Evolutionary conservation across 2,797 vertebrate species (phyloP), one percentile per base, ranked within the genome.

Genomic region (Percopsis omiscomaycus): DNA sequence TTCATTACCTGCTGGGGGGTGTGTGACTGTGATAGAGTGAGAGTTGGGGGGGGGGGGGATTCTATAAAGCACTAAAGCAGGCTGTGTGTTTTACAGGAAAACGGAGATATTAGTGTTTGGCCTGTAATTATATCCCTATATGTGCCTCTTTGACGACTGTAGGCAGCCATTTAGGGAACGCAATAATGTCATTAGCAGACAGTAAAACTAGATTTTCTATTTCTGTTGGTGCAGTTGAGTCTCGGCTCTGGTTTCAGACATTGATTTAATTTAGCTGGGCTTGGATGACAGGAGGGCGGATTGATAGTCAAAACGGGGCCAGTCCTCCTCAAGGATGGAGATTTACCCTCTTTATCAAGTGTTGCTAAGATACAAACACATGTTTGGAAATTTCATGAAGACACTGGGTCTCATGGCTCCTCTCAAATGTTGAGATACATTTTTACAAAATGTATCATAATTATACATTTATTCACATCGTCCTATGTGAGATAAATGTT

Each of bases 241-340:
- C 82, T 79, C 82, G 83, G 88, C 91, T 95, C 93, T 91, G 89
- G 91, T 94, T 95, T 94, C 94, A 92, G 90, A 90, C 88, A 91
- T 91, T 92, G 92, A 94, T 94, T 93, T 89, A 89, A 93, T 94
- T 94, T 92, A 57, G 86, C 73, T 29, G 79, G 81, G 86, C 84
- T 89, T 89, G 85, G 92, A 92, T 92, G 92, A 92, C 92, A 93
- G 86, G 88, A 90, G 90, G 85, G 78, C 27, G 71, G 82, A 86
- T 88, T 91, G 90, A 92, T 89, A 85, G 88, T 88, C 90, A 86
- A 90, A 91, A 89, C 84, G 84, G 79, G 85, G 60, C 84, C 52
- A 72, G 85, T 83, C 83, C 88, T 91, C 88, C 85, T 91, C 82
- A 89, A 89, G 84, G 86, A 91, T 85, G 80, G 73, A 89, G 79